Evolutionary conservation across 2,888 invertebrate genomes (phyloP).

Genomic region (Aphidius colemani): DNA sequence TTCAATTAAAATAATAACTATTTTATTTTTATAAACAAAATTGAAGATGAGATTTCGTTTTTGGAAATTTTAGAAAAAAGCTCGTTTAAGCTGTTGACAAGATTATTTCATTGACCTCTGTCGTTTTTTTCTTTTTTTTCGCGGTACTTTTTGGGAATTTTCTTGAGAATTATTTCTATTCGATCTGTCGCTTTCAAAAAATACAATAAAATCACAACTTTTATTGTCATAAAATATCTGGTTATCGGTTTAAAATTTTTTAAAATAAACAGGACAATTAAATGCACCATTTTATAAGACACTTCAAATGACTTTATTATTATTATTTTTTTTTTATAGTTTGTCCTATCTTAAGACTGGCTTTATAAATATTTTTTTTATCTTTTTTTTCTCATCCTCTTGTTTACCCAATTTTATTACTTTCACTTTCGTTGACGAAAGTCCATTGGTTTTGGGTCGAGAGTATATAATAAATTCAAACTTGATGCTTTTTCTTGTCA

Average conservation of each 20-base stretch:
- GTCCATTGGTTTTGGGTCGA: too few species aligned
- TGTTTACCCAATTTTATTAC: neutral
- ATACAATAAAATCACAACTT: slow-evolving; percentile 22
- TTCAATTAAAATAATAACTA: too few species aligned
- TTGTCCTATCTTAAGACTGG: neutral
- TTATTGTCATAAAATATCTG: slow-evolving; percentile 34
- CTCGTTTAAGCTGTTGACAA: neutral
- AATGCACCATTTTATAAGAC: slow-evolving; percentile 40
- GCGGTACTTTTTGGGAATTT: neutral
- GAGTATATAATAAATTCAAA: too few species aligned
- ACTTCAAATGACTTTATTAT: slow-evolving; percentile 12
- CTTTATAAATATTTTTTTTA: neutral
- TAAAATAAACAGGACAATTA: slow-evolving; percentile 44
- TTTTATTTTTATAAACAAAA: too few species aligned
- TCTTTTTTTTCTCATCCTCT: neutral
- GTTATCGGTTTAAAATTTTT: slow-evolving; percentile 23
- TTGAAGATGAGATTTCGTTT: too few species aligned
- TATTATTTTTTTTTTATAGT: neutral
- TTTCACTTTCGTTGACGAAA: too few species aligned
- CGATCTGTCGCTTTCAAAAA: slow-evolving; percentile 18
- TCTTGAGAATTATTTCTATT: slow-evolving; percentile 7
- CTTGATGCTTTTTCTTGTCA: too few species aligned
- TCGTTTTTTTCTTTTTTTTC: neutral
- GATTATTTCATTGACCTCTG: neutral
- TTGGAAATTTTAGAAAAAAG: too few species aligned